phyloP scores from a whole-genome alignment of 2,888 invertebrate species.

The Elegia similella region DNA sequence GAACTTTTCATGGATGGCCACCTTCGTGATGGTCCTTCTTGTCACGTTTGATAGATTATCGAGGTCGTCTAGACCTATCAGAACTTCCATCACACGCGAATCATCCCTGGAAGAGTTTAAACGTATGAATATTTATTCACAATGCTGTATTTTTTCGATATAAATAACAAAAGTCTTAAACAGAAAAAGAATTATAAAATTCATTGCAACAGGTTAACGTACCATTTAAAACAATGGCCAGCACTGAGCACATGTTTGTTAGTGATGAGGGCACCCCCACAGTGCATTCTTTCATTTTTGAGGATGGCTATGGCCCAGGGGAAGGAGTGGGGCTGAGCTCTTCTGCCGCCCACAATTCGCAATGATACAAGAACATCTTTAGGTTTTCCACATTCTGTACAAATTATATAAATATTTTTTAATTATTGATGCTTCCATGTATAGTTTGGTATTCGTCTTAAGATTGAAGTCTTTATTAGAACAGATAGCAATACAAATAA shows the following conservation, averaged over 20 bases:
- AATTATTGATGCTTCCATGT: no score
- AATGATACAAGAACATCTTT: slow-evolving; percentile 83
- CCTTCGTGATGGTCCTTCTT: slow-evolving; percentile 52
- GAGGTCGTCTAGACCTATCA: slow-evolving; percentile 73
- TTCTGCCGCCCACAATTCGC: slow-evolving; percentile 80
- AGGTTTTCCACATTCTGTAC: slow-evolving; percentile 73
- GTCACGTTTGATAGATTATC: slow-evolving; percentile 54
- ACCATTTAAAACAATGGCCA: slow-evolving; percentile 83
- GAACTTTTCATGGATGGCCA: slow-evolving; percentile 73
- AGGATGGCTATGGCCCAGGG: slow-evolving; percentile 82
- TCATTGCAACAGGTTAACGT: no score
- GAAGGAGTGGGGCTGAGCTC: slow-evolving; percentile 70
- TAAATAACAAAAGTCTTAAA: not conserved
- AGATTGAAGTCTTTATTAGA: no score
- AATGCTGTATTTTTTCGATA: no score
- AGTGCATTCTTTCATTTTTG: slow-evolving; percentile 66
- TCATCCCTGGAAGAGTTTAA: slow-evolving; percentile 65
- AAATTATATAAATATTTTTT: not conserved
- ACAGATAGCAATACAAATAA: no score
- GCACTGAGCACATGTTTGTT: slow-evolving; percentile 78
- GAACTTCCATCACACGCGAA: slow-evolving; percentile 51
- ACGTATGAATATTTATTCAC: no score
- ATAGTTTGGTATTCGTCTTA: no score
- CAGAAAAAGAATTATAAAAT: no score
- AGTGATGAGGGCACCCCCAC: slow-evolving; percentile 81